Percentiles rank a stretch among this genome's conserved stretches.
These are phyloP conservation scores for Ophioninae sp. DNA, from an alignment of 2,888 invertebrate species.

Conservation along the genomic window DNA sequence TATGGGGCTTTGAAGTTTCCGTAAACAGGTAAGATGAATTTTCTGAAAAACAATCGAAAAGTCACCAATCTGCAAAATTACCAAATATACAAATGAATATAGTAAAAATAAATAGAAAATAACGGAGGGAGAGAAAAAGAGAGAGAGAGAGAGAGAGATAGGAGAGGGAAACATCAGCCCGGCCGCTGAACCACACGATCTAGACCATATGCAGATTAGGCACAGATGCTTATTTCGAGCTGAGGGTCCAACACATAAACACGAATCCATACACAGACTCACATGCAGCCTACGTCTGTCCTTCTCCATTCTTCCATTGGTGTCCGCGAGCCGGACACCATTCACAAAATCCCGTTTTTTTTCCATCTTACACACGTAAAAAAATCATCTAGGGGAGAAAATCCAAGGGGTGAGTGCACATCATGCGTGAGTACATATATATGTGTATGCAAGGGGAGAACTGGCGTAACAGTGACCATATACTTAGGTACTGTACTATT, in stretches of 20 bases:
- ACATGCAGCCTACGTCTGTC: constrained; percentile 37
- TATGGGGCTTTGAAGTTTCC: too few species aligned
- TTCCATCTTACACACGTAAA: constrained; percentile 58
- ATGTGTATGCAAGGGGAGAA: constrained; percentile 17
- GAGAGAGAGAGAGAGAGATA: constrained; percentile 66
- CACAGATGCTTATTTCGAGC: constrained; percentile 76
- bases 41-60: too few species aligned
- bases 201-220: constrained; percentile 80
- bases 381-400: constrained; percentile 60
- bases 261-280: background rate
- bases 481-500: constrained; percentile 36
- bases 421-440: constrained; percentile 9
- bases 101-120: too few species aligned
- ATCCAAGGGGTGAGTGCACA: constrained; percentile 43
- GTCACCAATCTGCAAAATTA: too few species aligned
- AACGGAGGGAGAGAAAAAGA: too few species aligned
- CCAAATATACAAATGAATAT: too few species aligned
- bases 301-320: constrained; percentile 7
- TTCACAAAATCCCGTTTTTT: constrained; percentile 77
- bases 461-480: constrained; percentile 54
- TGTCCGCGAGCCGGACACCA: constrained; percentile 65
- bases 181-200: constrained; percentile 61
- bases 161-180: constrained; percentile 18
- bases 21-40: too few species aligned
- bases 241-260: constrained; percentile 4